phyloP scores from a whole-genome alignment of 1,140 invertebrate genomes.

The Drosophila quadrilineata region DNA sequence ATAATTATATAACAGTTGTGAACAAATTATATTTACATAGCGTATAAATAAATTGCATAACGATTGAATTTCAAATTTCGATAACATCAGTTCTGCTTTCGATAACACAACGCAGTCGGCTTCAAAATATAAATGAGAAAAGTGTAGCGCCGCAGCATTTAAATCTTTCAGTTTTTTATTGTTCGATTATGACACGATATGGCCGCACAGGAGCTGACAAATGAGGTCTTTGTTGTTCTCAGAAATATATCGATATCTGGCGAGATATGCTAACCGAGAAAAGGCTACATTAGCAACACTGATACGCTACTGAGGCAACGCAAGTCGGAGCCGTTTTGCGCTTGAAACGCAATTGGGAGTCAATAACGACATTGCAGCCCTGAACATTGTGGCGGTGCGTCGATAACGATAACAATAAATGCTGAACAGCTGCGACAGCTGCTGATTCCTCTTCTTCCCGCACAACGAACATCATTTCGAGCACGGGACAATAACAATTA shows the following conservation, averaged over 20 bases:
- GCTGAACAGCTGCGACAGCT: not conserved
- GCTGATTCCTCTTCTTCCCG: too few species aligned
- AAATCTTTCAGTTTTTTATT: too few species aligned
- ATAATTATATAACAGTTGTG: constrained; percentile 78
- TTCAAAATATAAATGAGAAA: not conserved
- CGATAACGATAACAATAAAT: not conserved
- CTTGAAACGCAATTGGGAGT: not conserved
- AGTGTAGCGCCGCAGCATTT: too few species aligned
- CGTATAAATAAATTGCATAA: constrained; percentile 78
- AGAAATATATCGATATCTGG: too few species aligned
- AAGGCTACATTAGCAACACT: too few species aligned
- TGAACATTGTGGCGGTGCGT: not conserved
- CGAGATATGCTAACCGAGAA: too few species aligned
- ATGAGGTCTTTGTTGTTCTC: too few species aligned
- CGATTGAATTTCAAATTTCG: constrained; percentile 75
- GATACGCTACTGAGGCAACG: too few species aligned
- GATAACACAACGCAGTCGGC: constrained; percentile 5
- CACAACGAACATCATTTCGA: constrained; percentile 7
- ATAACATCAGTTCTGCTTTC: too few species aligned
- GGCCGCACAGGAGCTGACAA: too few species aligned
- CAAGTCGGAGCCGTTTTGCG: not conserved
- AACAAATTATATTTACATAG: constrained; percentile 79
- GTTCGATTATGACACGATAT: too few species aligned
- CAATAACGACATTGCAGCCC: not conserved
- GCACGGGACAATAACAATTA: constrained; percentile 32